Base-by-base conservation (phyloP, 2,888 invertebrate genomes). In the Lycaena phlaeas region DNA sequence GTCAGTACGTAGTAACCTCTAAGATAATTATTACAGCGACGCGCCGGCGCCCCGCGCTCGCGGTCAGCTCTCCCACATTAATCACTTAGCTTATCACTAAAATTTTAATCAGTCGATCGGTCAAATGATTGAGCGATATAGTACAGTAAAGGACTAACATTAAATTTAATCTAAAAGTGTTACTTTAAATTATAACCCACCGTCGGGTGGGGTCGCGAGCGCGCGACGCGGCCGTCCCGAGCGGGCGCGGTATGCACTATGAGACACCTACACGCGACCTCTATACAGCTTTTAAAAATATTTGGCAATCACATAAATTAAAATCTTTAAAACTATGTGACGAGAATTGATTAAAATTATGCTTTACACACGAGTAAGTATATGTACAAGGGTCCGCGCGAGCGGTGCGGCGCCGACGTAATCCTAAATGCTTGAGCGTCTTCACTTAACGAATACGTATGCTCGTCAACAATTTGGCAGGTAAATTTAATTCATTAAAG, bases 81-180 rank as follows among this genome's bases (percentile, higher is more conserved):
- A 71, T 77, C 72, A 79, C 81, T 82, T 84, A 82, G 82, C 84
- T 82, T 82, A 82, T 59, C 77, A 82, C 81, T 82, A 84, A 81
- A 82, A 81, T 84, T 84, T 82, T 84, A 82, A 81, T 84, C 84
- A 84, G 84, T 84, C 84, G 81, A 84, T 84, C 84, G 84, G 77
- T 82, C 84, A 82, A 82, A 76, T 71, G 77, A 79, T 82, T 82
- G 82, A 84, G 81, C 82, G 82, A 84, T 84, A 79, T 78, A 81
- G 76, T 81, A 81, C 78, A 82, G 81, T 81, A 81, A 78, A 78
- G 72, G 81, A 82, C 84, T 82, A 84, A 84, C 67, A 84, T 84
- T 82, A 84, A 81, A 81, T 82, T 84, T 82, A 84, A 84, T 82
- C 82, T 82, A 84, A 79, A 79, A 81, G 69, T 79, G 78, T 81